Percentiles rank a stretch among this genome's conserved stretches.
These are phyloP conservation scores for Andrena camellia DNA, from an alignment of 2,888 invertebrate genomes.

Conservation along the genomic window DNA sequence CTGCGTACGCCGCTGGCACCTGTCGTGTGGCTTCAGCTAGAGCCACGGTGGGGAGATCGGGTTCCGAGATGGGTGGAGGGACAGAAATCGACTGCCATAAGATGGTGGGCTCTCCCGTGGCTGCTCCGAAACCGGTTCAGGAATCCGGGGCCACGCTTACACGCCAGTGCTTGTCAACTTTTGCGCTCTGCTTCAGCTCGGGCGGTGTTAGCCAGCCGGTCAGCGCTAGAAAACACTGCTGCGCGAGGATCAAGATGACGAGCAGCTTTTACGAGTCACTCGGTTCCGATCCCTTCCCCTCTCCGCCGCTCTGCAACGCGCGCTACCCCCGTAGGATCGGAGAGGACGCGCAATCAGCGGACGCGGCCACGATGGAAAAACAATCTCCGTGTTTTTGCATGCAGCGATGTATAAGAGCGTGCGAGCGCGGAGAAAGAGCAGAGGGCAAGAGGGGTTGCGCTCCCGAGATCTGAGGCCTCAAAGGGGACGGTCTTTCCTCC, in stretches of 20 bases:
- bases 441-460: neutral
- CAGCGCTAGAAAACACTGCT: constrained; percentile 12
- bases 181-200: neutral
- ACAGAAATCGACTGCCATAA: constrained; percentile 76
- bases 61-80: constrained; percentile 63
- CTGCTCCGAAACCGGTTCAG: constrained; percentile 82
- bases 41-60: constrained; percentile 50
- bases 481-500: constrained; percentile 1
- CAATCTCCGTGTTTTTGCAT: constrained; percentile 22
- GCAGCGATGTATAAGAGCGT: neutral
- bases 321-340: neutral
- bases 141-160: constrained; percentile 84
- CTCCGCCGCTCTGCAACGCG: constrained; percentile 17
- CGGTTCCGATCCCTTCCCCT: neutral
- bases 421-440: neutral
- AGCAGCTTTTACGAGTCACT: constrained; percentile 46
- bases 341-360: constrained; percentile 7
- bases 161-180: constrained; percentile 81
- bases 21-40: constrained; percentile 83
- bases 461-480: neutral
- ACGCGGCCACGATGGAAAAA: constrained; percentile 18
- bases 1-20: constrained; percentile 82
- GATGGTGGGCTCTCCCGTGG: constrained; percentile 65
- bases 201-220: neutral
- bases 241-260: constrained; percentile 46